Evolutionary conservation across 1,140 invertebrate species (phyloP), one percentile per base, ranked within the genome.

Genomic region (Psix sp.): DNA sequence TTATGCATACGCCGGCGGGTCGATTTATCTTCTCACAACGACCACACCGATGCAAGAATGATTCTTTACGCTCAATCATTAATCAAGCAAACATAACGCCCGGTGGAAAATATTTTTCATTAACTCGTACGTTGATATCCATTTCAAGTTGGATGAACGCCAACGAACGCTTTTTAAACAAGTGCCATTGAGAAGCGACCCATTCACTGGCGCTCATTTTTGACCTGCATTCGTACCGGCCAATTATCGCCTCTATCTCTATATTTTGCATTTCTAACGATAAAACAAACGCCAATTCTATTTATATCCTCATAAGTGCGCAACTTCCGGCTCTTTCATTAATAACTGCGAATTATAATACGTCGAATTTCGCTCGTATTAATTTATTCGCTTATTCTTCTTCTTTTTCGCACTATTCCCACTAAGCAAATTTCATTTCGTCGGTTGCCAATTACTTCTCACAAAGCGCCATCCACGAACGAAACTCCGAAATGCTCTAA

Each of bases 381-480:
- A 54, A 54, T 60, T 70, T 49, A 20, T 21, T 52, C 20, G 21
- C 5, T 35, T 11, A 2, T 35, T 11, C 5, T 35, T 35, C 13
- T 35, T 33, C 10, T 59, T 48, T 54, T 49, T 11, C 56, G 21
- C n/a, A n/a, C n/a, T 29, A n/a, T 10, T 10, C n/a, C 26, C 26
- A 36, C 43, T 29, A 38, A 13, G 17, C 26, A 46, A 63, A 57
- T 45, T 57, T n/a, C 45, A 57, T 63, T 71, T 63, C 16, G 51
- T 36, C 57, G 51, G 33, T 48, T 26, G 67, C 56, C 67, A 71
- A 71, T 71, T 56, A 71, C 42, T 40, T n/a, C 40, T 39, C 21
- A 60, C 40, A 60, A 54, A 60, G 35, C 21, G 48, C 60, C 40
- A 70, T 46, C 43, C 40, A 36, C 20, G 39, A 63, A 38, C 14